Percentiles rank a stretch among this genome's conserved stretches.
These are phyloP conservation scores for Cercocebus atys DNA, from an alignment of 2,113 vertebrate species.

Conservation along the genomic window DNA sequence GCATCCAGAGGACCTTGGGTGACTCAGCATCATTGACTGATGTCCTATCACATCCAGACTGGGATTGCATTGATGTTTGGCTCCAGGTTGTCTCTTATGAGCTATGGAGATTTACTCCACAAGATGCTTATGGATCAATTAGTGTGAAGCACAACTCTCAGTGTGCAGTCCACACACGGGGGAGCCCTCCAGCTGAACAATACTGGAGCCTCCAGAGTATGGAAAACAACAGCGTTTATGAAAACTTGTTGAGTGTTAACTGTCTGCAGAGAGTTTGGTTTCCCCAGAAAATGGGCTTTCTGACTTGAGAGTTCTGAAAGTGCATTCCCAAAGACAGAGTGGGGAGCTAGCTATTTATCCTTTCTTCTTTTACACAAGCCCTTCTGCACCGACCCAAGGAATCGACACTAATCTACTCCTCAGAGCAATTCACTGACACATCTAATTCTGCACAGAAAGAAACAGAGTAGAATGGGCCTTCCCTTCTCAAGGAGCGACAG, in stretches of 20 bases:
- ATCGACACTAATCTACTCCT: neutral
- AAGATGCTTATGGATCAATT: slow-evolving; percentile 51
- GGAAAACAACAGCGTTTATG: slow-evolving; percentile 23
- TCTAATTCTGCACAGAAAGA: neutral
- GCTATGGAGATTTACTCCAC: slow-evolving; percentile 35
- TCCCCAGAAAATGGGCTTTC: neutral
- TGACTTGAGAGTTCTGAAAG: neutral
- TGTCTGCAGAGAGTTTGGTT: neutral
- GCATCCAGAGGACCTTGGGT: fast-evolving
- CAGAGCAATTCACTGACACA: neutral
- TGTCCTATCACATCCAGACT: neutral
- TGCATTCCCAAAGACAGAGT: too few species aligned
- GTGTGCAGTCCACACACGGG: slow-evolving; percentile 46
- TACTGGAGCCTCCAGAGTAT: slow-evolving; percentile 2
- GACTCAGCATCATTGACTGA: neutral
- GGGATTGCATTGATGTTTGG: neutral
- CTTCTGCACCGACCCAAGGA: neutral
- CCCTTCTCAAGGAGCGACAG: neutral
- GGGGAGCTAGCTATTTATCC: fast-evolving
- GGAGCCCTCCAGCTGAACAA: slow-evolving; percentile 42
- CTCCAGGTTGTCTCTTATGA: neutral
- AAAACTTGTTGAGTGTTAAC: neutral
- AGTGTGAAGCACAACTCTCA: slow-evolving; percentile 49
- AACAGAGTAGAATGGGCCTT: neutral
- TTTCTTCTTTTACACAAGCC: fast-evolving